Evolutionary conservation across 2,888 invertebrate species (phyloP), one percentile per base, ranked within the genome.

Genomic region (Zygothrica quintamaculata): DNA sequence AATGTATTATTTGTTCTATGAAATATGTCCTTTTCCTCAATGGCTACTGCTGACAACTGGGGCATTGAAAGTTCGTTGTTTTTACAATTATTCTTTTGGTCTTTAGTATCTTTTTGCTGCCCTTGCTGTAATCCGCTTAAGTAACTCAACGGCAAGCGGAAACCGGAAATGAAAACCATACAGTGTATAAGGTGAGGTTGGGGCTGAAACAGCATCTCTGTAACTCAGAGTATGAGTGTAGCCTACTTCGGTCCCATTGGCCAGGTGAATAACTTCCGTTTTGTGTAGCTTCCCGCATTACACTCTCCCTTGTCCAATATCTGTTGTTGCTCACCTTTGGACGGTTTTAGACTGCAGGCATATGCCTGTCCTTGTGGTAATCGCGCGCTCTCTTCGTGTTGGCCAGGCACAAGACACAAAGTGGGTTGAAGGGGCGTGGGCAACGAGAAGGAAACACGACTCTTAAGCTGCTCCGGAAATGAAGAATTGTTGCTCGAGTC

Each of bases 391-490:
- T 25, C 42, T 60, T 25, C 18, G 25, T 29, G 16, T 2, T 22
- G 29, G 26, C 26, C 67, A 47, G 58, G 37, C 42, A 39, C 57
- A 29, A 18, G 37, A 16, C 7, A 42, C 18, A 64, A 62, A n/a
- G n/a, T n/a, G n/a, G n/a, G n/a, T n/a, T n/a, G 61, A 55, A 37
- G 11, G 59, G 18, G 15, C n/a, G n/a, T n/a, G n/a, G 42, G 15
- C 13, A 36, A 18, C n/a, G 48, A 60, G 46, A 72, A 86, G 87
- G 88, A 87, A 88, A 65, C 81, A 76, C 59, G 76, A 69, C 76
- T 86, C 73, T 86, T 88, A 87, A 88, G 84, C 88, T 75, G 64
- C 51, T 75, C 70, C 88, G 87, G 87, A 87, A 87, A 89, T 87
- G 81, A 86, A 86, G 73, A 87, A 76, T 75, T 76, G 78, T 59